A percentile compares a stretch with the other conserved stretches of the same genome.
Evolutionary conservation across 2,113 vertebrate species (phyloP).

Genomic region (Myotis lucifugus): DNA sequence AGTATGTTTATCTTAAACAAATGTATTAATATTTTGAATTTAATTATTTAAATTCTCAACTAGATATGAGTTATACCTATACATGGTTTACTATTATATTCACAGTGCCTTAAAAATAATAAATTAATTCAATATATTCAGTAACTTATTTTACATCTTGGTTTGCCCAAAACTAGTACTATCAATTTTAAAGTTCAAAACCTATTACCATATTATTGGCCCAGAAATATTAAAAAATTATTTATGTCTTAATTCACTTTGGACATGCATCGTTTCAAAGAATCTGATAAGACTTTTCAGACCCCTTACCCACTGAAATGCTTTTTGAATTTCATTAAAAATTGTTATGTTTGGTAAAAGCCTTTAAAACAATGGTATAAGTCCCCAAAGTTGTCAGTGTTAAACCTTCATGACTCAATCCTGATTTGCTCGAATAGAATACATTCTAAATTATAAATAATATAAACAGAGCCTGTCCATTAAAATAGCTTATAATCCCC

Average conservation of each 20-base stretch:
- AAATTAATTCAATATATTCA: background rate
- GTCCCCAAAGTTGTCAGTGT: background rate
- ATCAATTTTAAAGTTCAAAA: slow-evolving; percentile 48
- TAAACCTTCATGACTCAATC: background rate
- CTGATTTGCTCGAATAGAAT: background rate
- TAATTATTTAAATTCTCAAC: slow-evolving; percentile 17
- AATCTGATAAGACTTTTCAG: background rate
- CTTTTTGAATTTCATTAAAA: background rate
- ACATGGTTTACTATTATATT: background rate
- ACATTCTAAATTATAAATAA: background rate
- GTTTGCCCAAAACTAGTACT: background rate
- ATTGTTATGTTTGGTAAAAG: background rate
- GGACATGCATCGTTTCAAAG: slow-evolving; percentile 31
- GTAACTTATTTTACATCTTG: background rate
- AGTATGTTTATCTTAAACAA: background rate
- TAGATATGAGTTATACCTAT: background rate
- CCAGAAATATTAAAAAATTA: slow-evolving; percentile 16
- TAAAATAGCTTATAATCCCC: slow-evolving; percentile 9
- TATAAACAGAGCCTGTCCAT: background rate
- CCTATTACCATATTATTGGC: background rate
- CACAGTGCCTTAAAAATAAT: background rate
- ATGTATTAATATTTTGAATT: slow-evolving; percentile 10
- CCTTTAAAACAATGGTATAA: background rate
- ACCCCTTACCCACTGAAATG: background rate
- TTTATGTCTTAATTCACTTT: slow-evolving; percentile 10